Evolutionary conservation across 2,113 vertebrate genomes (phyloP), one percentile per base, ranked within the genome.

Genomic region (Lampris incognitus): DNA sequence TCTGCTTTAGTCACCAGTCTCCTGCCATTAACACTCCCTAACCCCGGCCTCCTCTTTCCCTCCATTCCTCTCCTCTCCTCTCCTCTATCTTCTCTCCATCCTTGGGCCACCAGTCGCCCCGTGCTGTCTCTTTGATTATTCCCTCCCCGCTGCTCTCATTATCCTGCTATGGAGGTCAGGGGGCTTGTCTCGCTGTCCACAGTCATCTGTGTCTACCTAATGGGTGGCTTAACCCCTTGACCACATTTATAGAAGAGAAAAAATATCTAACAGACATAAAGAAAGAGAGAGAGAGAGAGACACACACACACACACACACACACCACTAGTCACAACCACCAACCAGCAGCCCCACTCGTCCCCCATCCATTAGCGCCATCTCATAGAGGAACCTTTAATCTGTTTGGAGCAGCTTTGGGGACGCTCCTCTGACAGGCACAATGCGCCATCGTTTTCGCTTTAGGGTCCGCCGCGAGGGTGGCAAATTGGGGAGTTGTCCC

Each of bases 401-500:
- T 36, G 42, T 59, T 73, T 44, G 57, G 81, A 85, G 63, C 72
- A 77, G 79, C 79, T 78, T 80, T 66, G 62, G 79, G 85, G 70
- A 72, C 49, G 71, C 72, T 74, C 62, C 73, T 59, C 84, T 69
- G 69, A 84, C 74, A 57, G 63, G 65, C 74, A 70, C 85, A 80
- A 79, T 42, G 76, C 71, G 74, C 66, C 51, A 75, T 71, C 64
- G n/a, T 85, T 24, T 77, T 81, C 61, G 39, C 41, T 46, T 49
- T 5, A 24, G 24, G 74, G 77, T 57, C 83, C 42, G 70, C 58
- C 1, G 82, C 84, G 74, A 90, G 77, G 10, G 6, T 52, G 55
- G 48, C 80, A 88, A 81, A 88, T 84, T 85, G 87, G 86, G 83
- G 80, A 81, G 79, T 82, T 84, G 87, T 84, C 86, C 81, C 84